These are phyloP conservation scores for Protobothrops flavoviridis DNA, from an alignment of 2,113 vertebrate species.

Conservation along the genomic window DNA sequence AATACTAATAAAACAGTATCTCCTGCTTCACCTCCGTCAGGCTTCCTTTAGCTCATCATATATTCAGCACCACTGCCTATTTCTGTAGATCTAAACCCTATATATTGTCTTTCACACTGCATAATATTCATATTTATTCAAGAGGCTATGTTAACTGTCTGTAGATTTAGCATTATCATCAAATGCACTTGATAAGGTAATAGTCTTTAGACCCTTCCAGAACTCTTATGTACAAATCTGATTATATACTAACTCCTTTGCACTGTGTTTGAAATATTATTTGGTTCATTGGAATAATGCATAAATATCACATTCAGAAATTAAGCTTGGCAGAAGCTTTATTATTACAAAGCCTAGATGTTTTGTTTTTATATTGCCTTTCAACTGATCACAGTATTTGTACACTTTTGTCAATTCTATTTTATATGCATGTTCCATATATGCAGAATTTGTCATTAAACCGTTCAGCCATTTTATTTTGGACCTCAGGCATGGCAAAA, in stretches of 20 bases:
- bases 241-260: slow-evolving; percentile 45
- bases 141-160: slow-evolving; percentile 40
- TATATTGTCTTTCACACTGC: slow-evolving; percentile 24
- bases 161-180: slow-evolving; percentile 55
- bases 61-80: slow-evolving; percentile 36
- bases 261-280: slow-evolving; percentile 41
- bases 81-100: slow-evolving; percentile 32
- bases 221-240: slow-evolving; percentile 40
- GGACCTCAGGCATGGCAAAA: background rate
- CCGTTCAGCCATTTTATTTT: slow-evolving; percentile 11
- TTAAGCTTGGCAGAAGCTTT: slow-evolving; percentile 21
- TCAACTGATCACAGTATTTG: background rate
- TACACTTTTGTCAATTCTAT: slow-evolving; percentile 19
- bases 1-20: slow-evolving; percentile 22
- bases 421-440: background rate
- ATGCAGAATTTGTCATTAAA: slow-evolving; percentile 17
- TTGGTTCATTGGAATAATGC: background rate
- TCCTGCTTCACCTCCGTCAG: background rate
- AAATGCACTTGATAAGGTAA: slow-evolving; percentile 45
- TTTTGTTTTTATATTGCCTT: slow-evolving; percentile 28
- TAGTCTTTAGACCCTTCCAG: slow-evolving; percentile 32
- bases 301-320: slow-evolving; percentile 41
- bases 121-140: slow-evolving; percentile 52
- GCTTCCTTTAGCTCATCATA: slow-evolving; percentile 41
- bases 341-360: background rate